Evolutionary conservation across 2,113 vertebrate genomes (phyloP).

Genomic region (Sialia sialis): DNA sequence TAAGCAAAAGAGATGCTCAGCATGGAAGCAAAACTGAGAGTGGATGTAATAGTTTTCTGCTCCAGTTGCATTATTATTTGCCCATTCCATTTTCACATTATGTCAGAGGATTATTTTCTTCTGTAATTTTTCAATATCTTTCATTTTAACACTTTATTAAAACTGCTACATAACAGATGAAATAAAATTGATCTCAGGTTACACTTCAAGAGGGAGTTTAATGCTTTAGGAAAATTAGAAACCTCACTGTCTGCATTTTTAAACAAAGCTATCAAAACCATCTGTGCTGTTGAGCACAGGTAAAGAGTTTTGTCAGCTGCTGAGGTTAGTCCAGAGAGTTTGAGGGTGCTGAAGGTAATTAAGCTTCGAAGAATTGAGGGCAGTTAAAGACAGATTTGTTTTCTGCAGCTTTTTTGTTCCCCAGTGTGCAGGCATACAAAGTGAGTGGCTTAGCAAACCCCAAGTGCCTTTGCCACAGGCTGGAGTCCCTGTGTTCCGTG

Average conservation of each 20-base stretch:
- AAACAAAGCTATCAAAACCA: neutral
- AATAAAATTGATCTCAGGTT: slow-evolving; percentile 30
- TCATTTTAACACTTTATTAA: slow-evolving; percentile 36
- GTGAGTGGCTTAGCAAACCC: neutral
- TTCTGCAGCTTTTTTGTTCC: neutral
- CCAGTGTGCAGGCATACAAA: neutral
- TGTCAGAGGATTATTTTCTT: slow-evolving; percentile 25
- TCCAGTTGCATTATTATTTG: neutral
- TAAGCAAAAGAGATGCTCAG: neutral
- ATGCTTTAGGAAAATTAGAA: neutral
- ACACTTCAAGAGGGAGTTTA: slow-evolving; percentile 9
- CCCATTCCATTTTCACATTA: neutral
- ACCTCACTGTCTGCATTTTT: neutral
- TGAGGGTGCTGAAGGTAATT: neutral
- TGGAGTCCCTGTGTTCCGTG: neutral
- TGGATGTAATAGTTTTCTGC: neutral
- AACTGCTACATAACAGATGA: neutral
- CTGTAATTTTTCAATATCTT: slow-evolving; percentile 1
- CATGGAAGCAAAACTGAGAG: neutral
- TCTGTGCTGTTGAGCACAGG: neutral
- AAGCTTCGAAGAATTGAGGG: neutral
- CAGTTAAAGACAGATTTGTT: neutral
- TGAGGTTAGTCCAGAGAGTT: neutral
- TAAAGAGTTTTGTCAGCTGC: neutral
- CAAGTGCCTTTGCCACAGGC: neutral